A percentile compares a stretch with the other conserved stretches of the same genome.
Conservation (phyloP, 92 coral and sea anemone genomes). For the Palythoa grandis region DNA sequence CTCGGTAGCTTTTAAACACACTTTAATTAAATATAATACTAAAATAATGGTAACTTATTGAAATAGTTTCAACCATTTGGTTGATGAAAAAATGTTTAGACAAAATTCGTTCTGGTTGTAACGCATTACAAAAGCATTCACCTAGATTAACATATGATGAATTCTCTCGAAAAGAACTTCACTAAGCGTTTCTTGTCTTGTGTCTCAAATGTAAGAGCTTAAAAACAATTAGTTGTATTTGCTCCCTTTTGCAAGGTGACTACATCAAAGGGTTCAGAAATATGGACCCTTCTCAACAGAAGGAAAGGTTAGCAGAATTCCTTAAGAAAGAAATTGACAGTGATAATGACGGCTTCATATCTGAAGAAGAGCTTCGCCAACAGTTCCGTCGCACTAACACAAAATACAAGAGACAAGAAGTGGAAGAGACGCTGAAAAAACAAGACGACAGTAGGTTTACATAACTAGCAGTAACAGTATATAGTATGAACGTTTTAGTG, state of each 20-base stretch:
- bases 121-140: too few species aligned
- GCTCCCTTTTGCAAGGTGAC: slow-evolving; percentile 18
- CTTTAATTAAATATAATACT: too few species aligned
- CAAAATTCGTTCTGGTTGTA: too few species aligned
- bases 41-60: too few species aligned
- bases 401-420: slow-evolving; percentile 69
- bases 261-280: slow-evolving; percentile 31
- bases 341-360: slow-evolving; percentile 78
- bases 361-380: slow-evolving; percentile 81
- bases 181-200: too few species aligned
- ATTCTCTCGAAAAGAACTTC: too few species aligned
- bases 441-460: slow-evolving; percentile 77
- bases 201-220: too few species aligned
- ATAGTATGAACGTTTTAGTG: too few species aligned
- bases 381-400: slow-evolving; percentile 69
- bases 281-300: slow-evolving; percentile 11
- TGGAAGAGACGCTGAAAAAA: slow-evolving; percentile 67
- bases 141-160: too few species aligned
- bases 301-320: slow-evolving; percentile 58
- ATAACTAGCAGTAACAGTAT: neutral
- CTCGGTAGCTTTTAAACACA: too few species aligned
- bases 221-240: neutral
- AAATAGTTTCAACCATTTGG: too few species aligned
- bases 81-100: too few species aligned
- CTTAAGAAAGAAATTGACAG: slow-evolving; percentile 72